Conservation (phyloP, 2,888 invertebrate genomes). For the Panopea generosa region DNA sequence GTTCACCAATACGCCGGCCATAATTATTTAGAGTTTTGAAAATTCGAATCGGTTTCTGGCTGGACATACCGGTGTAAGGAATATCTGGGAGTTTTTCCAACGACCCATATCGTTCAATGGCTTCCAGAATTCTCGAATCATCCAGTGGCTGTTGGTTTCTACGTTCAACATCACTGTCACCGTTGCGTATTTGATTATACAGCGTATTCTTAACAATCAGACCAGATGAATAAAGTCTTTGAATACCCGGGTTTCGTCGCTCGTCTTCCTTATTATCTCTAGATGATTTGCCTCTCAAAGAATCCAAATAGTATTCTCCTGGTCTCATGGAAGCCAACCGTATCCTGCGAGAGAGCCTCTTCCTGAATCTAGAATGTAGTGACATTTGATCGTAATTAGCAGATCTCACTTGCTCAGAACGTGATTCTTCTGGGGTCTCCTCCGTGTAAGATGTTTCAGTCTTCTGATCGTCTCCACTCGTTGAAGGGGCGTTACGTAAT, state of each 20-base stretch:
- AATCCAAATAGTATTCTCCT: constrained; percentile 28
- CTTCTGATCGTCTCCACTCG: constrained; percentile 14
- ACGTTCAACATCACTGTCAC: constrained; percentile 21
- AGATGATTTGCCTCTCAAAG: background rate
- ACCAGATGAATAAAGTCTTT: constrained; percentile 59
- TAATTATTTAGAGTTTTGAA: constrained; percentile 49
- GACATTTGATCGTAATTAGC: constrained; percentile 33
- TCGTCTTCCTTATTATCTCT: constrained; percentile 33
- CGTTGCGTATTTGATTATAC: constrained; percentile 49
- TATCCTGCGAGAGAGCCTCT: constrained; percentile 38
- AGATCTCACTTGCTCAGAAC: background rate
- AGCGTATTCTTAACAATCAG: constrained; percentile 53
- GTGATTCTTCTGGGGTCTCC: background rate
- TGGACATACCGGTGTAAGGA: constrained; percentile 18
- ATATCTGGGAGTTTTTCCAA: constrained; percentile 59
- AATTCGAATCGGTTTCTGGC: constrained; percentile 26
- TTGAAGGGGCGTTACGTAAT: background rate
- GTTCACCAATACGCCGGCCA: constrained; percentile 31
- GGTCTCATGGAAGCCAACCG: constrained; percentile 31
- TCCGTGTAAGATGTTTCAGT: constrained; percentile 12
- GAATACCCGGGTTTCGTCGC: constrained; percentile 30
- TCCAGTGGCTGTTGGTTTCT: constrained; percentile 21
- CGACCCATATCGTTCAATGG: constrained; percentile 56
- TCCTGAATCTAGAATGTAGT: constrained; percentile 43
- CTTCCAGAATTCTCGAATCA: constrained; percentile 43